Conservation (phyloP, 2,797 vertebrate genomes). For the Paguma larvata region DNA sequence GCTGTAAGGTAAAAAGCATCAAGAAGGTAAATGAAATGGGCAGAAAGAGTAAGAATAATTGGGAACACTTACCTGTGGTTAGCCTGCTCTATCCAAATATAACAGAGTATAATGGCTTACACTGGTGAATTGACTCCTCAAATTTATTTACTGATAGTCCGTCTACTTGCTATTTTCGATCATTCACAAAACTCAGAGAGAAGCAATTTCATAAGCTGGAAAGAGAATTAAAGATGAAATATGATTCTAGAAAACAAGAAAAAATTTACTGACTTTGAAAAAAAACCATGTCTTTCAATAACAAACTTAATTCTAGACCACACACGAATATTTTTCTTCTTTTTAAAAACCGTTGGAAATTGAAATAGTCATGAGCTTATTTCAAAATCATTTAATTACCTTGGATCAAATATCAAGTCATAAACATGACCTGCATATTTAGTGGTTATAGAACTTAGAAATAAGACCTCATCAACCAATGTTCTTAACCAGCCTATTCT, state of each 20-base stretch:
- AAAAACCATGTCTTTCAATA: not conserved
- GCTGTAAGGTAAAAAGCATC: constrained; percentile 42
- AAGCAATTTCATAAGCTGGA: constrained; percentile 36
- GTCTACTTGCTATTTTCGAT: constrained; percentile 44
- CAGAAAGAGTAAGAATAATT: constrained; percentile 19
- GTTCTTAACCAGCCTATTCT: not conserved
- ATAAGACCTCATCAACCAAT: not conserved
- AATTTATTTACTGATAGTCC: not conserved
- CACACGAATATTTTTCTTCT: not conserved
- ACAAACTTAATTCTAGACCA: not conserved
- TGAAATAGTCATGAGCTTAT: not conserved
- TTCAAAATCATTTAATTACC: not conserved
- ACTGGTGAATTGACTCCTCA: not conserved
- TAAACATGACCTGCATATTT: not conserved
- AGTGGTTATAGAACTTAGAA: not conserved
- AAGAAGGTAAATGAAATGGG: constrained; percentile 60
- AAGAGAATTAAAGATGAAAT: constrained; percentile 46
- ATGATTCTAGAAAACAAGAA: constrained; percentile 27
- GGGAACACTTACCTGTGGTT: not conserved
- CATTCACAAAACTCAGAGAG: not conserved
- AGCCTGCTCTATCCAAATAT: not conserved
- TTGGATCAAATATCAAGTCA: not conserved
- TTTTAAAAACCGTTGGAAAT: not conserved
- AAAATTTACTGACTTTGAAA: not conserved
- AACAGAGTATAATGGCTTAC: not conserved